Percentiles rank a stretch among this genome's conserved stretches.
These are phyloP conservation scores for Diaperis boleti DNA, from an alignment of 2,888 invertebrate genomes.

Conservation along the genomic window DNA sequence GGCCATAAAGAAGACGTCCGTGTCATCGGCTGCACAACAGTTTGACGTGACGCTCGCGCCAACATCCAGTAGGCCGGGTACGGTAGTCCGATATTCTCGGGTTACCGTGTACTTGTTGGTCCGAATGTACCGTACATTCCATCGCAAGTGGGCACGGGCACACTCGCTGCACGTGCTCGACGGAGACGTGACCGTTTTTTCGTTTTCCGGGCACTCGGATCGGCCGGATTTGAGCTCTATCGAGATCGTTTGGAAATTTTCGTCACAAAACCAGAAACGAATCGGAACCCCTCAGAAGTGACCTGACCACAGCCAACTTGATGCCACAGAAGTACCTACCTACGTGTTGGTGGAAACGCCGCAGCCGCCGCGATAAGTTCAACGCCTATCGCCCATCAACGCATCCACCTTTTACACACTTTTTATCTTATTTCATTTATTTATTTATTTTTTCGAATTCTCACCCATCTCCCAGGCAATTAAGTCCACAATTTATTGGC, in stretches of 20 bases:
- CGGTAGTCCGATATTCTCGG: constrained; percentile 28
- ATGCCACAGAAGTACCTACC: too few relatives aligned
- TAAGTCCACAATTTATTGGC: constrained; percentile 13
- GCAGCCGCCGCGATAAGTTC: too few relatives aligned
- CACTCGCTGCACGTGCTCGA: constrained; percentile 58
- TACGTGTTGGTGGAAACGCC: too few relatives aligned
- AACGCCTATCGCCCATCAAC: too few relatives aligned
- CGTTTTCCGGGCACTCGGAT: too few relatives aligned
- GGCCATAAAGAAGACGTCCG: constrained; percentile 53
- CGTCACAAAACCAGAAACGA: too few relatives aligned
- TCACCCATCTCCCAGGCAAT: constrained; percentile 5
- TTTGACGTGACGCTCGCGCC: constrained; percentile 44
- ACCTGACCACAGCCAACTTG: too few relatives aligned
- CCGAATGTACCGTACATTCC: constrained; percentile 53
- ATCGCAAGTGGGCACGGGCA: constrained; percentile 54
- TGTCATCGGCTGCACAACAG: constrained; percentile 47
- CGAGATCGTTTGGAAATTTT: too few relatives aligned
- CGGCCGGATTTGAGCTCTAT: too few relatives aligned
- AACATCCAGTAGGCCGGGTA: constrained; percentile 42
- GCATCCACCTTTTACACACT: too few relatives aligned
- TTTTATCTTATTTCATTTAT: too few relatives aligned
- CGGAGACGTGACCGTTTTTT: constrained; percentile 51
- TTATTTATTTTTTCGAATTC: constrained; percentile 1
- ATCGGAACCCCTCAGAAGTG: too few relatives aligned
- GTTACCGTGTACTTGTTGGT: constrained; percentile 32